Percentiles rank a stretch among this genome's conserved stretches.
phyloP scores from a whole-genome alignment of 2,888 invertebrate species.

The Atherix ibis region DNA sequence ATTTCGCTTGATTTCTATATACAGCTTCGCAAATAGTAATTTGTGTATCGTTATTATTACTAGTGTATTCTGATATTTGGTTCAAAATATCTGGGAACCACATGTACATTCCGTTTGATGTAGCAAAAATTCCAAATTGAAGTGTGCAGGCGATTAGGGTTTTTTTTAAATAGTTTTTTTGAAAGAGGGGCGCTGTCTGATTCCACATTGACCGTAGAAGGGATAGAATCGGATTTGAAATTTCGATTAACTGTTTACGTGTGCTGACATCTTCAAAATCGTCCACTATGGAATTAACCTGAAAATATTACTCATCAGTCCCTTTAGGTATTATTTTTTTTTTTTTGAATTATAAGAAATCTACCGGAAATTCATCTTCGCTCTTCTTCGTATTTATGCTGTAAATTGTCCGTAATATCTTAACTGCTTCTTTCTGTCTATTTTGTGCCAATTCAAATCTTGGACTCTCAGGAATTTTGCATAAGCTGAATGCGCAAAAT shows the following conservation, averaged over 20 bases:
- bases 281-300: conserved; percentile 6
- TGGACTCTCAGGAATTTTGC: conserved; percentile 26
- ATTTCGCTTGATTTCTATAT: conserved; percentile 14
- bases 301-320: neutral
- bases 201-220: conserved; percentile 22
- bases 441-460: conserved; percentile 23
- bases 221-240: conserved; percentile 3
- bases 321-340: neutral
- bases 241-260: neutral
- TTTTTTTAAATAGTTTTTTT: conserved; percentile 18
- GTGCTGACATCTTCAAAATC: neutral
- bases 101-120: conserved; percentile 26
- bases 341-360: neutral
- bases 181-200: conserved; percentile 26
- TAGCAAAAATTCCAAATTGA: conserved; percentile 24
- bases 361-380: conserved; percentile 17
- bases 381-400: conserved; percentile 18
- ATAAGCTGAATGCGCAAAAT: conserved; percentile 19
- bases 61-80: conserved; percentile 20
- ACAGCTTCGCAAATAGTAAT: conserved; percentile 23
- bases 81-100: conserved; percentile 28
- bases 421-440: conserved; percentile 17
- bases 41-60: conserved; percentile 16
- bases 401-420: conserved; percentile 20
- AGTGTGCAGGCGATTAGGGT: conserved; percentile 22